Evolutionary conservation across 2,113 vertebrate species (phyloP).

Genomic region (Rissa tridactyla): DNA sequence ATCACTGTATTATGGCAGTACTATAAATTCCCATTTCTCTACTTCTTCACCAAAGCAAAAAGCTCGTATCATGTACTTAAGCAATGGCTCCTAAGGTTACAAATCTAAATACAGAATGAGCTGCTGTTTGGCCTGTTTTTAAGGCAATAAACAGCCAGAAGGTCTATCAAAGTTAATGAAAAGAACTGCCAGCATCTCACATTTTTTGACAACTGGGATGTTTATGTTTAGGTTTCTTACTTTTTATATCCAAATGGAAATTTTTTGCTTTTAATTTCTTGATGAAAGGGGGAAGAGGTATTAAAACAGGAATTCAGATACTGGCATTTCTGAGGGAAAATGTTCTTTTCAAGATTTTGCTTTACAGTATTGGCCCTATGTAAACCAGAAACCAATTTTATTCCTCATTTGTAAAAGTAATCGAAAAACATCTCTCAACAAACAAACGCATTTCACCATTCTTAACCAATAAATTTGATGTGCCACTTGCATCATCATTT

Average conservation of each 20-base stretch:
- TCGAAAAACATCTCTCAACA: constrained; percentile 5
- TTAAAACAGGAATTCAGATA: background rate
- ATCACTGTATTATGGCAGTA: background rate
- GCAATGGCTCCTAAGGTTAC: background rate
- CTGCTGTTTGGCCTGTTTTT: background rate
- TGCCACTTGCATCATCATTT: background rate
- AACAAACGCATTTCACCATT: background rate
- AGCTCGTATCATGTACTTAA: background rate
- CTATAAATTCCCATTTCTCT: background rate
- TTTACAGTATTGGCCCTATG: background rate
- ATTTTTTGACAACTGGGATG: background rate
- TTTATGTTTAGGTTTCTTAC: background rate
- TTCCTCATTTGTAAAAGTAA: constrained; percentile 17
- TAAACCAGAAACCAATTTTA: background rate
- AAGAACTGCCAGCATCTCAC: background rate
- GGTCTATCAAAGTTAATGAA: background rate
- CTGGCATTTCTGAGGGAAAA: background rate
- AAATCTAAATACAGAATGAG: background rate
- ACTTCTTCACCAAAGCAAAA: background rate
- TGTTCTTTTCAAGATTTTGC: background rate
- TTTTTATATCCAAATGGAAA: background rate
- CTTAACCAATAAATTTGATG: background rate
- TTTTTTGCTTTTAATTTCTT: background rate
- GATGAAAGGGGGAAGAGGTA: background rate
- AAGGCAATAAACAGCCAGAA: background rate